Base-by-base conservation (phyloP, 2,888 invertebrate genomes). In the Gymnoscelis rufifasciata region DNA sequence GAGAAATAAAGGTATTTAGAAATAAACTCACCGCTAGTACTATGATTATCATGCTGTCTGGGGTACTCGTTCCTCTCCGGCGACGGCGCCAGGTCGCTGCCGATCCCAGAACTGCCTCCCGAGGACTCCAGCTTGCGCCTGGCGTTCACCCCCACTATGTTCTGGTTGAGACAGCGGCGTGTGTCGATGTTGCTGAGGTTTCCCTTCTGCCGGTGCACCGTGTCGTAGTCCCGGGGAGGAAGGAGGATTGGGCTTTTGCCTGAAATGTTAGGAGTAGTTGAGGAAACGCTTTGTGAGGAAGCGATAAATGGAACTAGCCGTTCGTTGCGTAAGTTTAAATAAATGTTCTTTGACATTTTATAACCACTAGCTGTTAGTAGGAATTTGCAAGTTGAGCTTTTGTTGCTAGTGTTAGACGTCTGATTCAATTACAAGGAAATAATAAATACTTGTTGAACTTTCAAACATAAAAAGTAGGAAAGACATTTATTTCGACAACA, bases 151-250 rank as follows among this genome's bases (percentile, higher is more conserved):
- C 87, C 88, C 15, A 86, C 86, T 27, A 93, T 93, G 61, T 91
- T 93, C 66, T 92, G 90, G 67, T 93, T 94, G 38, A 93, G 81
- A 66, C 93, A 93, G 26, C 93, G 84, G 10, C 90, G 66, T 0
- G 83, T 83, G 54, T 88, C 88, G 1, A 88, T 88, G 60, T 88
- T 87, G 61, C 62, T 83, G 29, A 88, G 62, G 64, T 89, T 79
- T 3, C 89, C 83, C 47, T 88, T 88, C 66, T 88, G 93, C 42
- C 95, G 90, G 71, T 95, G 95, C 1, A 96, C 94, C 1, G 97
- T 97, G 79, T 98, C 97, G 86, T 98, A 98, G 79, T 98, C 98
- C 19, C 96, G 90, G 0, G 98, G 97, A 0, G 98, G 98, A 51
- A 98, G 86, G 13, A 98, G 89, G 41, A 98, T 92, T 0, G 97